Percentiles rank a stretch among this genome's conserved stretches.
These are phyloP conservation scores for Strigamia maritima DNA, from an alignment of 2,888 invertebrate species.

Conservation along the genomic window DNA sequence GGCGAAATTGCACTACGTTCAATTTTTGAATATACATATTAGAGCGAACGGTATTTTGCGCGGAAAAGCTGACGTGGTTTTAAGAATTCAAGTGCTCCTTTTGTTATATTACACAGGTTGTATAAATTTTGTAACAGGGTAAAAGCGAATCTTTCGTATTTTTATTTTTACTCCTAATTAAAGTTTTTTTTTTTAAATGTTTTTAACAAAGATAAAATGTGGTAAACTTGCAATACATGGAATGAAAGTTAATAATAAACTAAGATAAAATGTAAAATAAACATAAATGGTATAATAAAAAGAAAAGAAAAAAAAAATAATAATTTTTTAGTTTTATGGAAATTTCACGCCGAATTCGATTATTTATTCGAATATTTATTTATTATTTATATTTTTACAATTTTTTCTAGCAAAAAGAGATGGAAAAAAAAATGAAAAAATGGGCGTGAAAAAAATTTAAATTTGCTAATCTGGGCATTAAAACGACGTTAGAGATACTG, in stretches of 20 bases:
- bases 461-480: not conserved
- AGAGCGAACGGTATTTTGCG: not conserved
- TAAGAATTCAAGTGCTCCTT: not conserved
- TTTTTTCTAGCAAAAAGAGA: not conserved
- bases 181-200: too few relatives aligned
- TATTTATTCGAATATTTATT: not conserved
- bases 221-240: too few relatives aligned
- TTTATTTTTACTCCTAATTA: not conserved
- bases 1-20: not conserved
- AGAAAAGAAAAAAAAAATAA: too few relatives aligned
- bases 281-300: too few relatives aligned
- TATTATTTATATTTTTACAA: not conserved
- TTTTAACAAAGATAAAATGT: too few relatives aligned
- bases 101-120: conserved; percentile 21
- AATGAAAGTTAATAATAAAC: too few relatives aligned
- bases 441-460: not conserved
- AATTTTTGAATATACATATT: not conserved
- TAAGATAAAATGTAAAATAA: too few relatives aligned
- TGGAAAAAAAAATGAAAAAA: not conserved
- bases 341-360: too few relatives aligned
- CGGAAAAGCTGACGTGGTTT: not conserved
- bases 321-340: too few relatives aligned
- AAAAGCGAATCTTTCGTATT: not conserved
- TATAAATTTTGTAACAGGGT: conserved; percentile 11
- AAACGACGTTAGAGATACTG: not conserved